Evolutionary conservation across 2,888 invertebrate genomes (phyloP).

Genomic region (Augochlorella aurata): DNA sequence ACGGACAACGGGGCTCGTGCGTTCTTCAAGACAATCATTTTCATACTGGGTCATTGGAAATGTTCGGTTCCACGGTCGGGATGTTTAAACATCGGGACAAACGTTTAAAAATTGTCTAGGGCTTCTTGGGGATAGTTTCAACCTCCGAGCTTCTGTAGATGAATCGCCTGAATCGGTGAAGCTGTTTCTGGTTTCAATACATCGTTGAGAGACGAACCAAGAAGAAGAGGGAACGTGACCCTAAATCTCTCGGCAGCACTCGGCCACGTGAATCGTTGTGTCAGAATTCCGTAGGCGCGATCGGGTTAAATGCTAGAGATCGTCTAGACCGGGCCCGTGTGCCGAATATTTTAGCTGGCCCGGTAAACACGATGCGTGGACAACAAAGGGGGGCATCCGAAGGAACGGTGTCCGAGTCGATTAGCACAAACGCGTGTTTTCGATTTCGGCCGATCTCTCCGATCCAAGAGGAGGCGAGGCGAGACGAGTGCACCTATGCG

Average conservation of each 20-base stretch:
- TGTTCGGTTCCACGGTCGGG: background rate
- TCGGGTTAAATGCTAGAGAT: background rate
- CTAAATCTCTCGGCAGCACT: background rate
- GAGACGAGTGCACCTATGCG: slow-evolving; percentile 57
- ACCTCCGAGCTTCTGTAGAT: too few relatives aligned
- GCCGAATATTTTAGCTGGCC: slow-evolving; percentile 35
- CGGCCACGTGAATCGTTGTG: background rate
- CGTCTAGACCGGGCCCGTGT: background rate
- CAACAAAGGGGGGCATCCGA: background rate
- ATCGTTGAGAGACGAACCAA: too few relatives aligned
- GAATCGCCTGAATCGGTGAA: too few relatives aligned
- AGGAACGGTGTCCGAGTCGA: background rate
- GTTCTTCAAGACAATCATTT: background rate
- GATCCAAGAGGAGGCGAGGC: background rate
- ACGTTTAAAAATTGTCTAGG: too few relatives aligned
- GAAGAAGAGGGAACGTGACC: background rate
- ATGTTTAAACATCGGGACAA: too few relatives aligned
- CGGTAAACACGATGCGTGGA: slow-evolving; percentile 17
- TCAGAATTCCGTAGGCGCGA: background rate
- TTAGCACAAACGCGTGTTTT: slow-evolving; percentile 26
- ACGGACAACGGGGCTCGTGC: background rate
- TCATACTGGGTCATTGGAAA: background rate
- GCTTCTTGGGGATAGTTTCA: too few relatives aligned
- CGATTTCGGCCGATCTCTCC: slow-evolving; percentile 53
- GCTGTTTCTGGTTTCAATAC: too few relatives aligned